A percentile compares a stretch with the other conserved stretches of the same genome.
These are phyloP conservation scores for Hetaerina titia DNA, from an alignment of 2,888 invertebrate genomes.

Conservation along the genomic window DNA sequence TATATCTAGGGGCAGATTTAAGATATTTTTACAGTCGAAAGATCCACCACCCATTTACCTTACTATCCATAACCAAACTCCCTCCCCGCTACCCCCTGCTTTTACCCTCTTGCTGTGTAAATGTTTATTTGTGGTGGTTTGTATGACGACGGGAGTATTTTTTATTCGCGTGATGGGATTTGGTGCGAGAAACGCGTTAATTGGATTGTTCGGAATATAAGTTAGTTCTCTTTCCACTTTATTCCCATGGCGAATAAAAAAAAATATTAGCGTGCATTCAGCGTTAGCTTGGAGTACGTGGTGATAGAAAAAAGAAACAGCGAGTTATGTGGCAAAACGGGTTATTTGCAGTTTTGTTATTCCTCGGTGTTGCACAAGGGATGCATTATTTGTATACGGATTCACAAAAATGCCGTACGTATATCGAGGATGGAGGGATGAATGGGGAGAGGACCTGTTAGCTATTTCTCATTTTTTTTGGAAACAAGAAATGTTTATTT, in stretches of 20 bases:
- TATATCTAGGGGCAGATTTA: not conserved
- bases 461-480: not conserved
- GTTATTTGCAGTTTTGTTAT: not conserved
- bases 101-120: not conserved
- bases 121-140: not conserved
- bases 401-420: not conserved
- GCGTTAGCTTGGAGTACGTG: conserved; percentile 5
- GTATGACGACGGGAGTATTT: not conserved
- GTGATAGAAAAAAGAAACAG: not conserved
- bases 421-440: not conserved
- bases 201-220: conserved; percentile 58
- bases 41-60: not conserved
- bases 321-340: not conserved
- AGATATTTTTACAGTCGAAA: not conserved
- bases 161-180: not conserved
- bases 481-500: conserved; percentile 7
- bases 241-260: not conserved
- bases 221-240: conserved; percentile 32
- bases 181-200: conserved; percentile 55
- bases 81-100: not conserved
- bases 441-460: not conserved
- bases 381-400: not conserved
- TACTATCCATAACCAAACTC: not conserved
- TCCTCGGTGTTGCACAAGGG: not conserved
- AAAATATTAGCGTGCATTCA: not conserved